A percentile compares a stretch with the other conserved stretches of the same genome.
Evolutionary conservation across 2,797 vertebrate genomes (phyloP).

Genomic region (Enteromius treurensis): DNA sequence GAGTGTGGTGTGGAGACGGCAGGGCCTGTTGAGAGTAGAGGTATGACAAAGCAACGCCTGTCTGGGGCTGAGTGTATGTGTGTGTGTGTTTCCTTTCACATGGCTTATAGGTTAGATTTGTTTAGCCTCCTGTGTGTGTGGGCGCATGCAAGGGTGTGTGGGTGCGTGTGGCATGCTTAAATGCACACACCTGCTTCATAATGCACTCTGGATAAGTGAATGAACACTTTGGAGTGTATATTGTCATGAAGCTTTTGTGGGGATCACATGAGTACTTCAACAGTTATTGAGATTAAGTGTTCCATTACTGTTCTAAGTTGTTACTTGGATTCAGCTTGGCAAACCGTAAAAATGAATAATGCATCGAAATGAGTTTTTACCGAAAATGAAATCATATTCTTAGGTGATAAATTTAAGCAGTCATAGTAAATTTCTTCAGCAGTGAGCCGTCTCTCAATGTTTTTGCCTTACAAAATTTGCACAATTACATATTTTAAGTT

Average conservation of each 20-base stretch:
- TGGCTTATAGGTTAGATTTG: conserved; percentile 24
- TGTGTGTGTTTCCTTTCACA: conserved; percentile 35
- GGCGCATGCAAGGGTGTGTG: conserved; percentile 44
- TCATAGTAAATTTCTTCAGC: background rate
- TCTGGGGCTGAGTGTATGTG: conserved; percentile 37
- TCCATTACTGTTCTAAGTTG: background rate
- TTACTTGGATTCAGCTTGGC: background rate
- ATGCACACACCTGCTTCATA: conserved; percentile 13
- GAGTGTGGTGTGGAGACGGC: conserved; percentile 33
- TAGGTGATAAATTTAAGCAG: background rate
- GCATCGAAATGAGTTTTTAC: background rate
- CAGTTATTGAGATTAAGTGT: background rate
- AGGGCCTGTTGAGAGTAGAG: conserved; percentile 35
- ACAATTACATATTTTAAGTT: background rate
- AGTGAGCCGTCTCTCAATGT: background rate
- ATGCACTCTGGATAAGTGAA: background rate
- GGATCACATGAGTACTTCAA: background rate
- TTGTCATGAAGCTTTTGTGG: background rate
- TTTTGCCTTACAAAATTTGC: background rate
- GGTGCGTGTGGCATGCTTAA: conserved; percentile 9
- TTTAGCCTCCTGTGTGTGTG: conserved; percentile 40
- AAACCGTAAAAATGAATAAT: background rate
- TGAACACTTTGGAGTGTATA: background rate
- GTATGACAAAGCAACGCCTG: conserved; percentile 36
- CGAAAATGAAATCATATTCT: background rate